phyloP scores from a whole-genome alignment of 2,888 invertebrate genomes.

The Erynnis tages region DNA sequence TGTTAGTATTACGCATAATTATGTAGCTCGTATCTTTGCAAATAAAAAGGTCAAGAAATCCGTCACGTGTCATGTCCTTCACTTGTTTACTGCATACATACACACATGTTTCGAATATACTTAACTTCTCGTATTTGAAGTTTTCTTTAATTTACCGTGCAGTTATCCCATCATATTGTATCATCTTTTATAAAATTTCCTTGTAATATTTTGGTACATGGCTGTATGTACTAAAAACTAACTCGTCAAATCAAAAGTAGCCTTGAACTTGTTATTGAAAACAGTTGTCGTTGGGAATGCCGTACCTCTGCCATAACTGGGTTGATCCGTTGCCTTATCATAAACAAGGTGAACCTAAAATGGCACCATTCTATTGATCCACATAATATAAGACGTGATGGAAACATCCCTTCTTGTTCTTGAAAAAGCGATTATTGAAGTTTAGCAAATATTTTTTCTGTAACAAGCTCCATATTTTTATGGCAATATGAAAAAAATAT shows the following conservation, averaged over 20 bases:
- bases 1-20: neutral
- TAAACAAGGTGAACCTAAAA: constrained; percentile 15
- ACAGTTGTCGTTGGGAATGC: constrained; percentile 23
- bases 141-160: too few relatives aligned
- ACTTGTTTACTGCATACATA: neutral
- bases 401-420: too few relatives aligned
- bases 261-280: constrained; percentile 32
- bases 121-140: too few relatives aligned
- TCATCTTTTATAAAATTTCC: too few relatives aligned
- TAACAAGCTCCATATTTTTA: too few relatives aligned
- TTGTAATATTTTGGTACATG: too few relatives aligned
- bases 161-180: too few relatives aligned
- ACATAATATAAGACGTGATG: constrained; percentile 12
- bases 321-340: constrained; percentile 24
- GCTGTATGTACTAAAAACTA: too few relatives aligned
- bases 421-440: too few relatives aligned
- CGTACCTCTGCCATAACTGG: constrained; percentile 20
- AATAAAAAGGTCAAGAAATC: constrained; percentile 3
- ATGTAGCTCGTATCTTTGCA: neutral
- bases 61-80: neutral
- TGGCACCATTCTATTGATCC: constrained; percentile 3
- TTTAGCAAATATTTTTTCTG: too few relatives aligned
- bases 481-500: too few relatives aligned
- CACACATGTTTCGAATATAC: too few relatives aligned
- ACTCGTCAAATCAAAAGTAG: constrained; percentile 10